Base-by-base conservation (phyloP, 2,888 invertebrate species). In the Notocelia uddmanniana region DNA sequence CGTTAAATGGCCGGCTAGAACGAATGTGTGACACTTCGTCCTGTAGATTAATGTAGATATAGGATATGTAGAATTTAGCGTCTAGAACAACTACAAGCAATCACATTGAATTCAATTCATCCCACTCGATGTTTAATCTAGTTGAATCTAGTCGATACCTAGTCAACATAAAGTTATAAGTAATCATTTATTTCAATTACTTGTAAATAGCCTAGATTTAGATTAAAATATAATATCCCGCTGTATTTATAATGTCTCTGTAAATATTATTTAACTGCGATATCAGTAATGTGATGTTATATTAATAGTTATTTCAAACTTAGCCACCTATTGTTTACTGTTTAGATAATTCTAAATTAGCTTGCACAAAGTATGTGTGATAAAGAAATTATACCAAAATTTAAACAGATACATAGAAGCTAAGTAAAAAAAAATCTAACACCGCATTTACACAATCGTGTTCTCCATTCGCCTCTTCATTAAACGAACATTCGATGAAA, bases 101-200 rank as follows among this genome's bases (percentile, higher is more conserved):
- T 68, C 67, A 23, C 68, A 72, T 68, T 68, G 72, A 72, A 72
- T 72, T 62, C 48, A 72, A 72, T 72, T 72, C 72, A 68, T 67
- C 34, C 41, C 66, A 66, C 59, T 67, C 41, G 26, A 71, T 71
- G 66, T 60, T 67, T 34, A 45, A 13, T 71, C 71, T 71, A 71
- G 71, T 71, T 66, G 59, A 45, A 13, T 71, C 71, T 71, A 71
- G 71, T 71, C 71, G 59, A 54, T 71, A 41, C 58, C 71, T 71
- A 67, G 71, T 71, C 66, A 67, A 45, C 66, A 59, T 50, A 45
- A 31, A 26, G 26, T 18, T 48, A n/a, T n/a, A n/a, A n/a, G 26
- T 54, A 54, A 2, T 21, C 23, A 37, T 18, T 55, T 62, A 69
- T 62, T 18, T 15, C 13, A 62, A 62, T 48, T 48, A 69, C 45